Conservation (phyloP, 1,140 invertebrate species). For the Aphelenchoides besseyi region DNA sequence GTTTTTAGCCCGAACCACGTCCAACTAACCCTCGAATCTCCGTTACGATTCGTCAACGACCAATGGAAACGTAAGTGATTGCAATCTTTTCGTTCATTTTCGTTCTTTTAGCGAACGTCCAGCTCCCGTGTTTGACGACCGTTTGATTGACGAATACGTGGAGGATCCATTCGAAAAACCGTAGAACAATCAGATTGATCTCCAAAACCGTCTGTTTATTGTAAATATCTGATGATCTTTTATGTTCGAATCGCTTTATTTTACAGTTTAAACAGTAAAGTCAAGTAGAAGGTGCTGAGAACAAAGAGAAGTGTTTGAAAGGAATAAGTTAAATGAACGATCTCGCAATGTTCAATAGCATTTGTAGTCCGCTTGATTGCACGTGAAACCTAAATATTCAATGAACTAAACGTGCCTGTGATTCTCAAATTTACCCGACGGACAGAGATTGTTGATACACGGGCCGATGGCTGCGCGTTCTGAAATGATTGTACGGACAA, state of each 20-base stretch:
- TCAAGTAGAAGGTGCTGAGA: background rate
- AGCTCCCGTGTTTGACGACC: background rate
- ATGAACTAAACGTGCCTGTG: too few species aligned
- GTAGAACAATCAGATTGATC: background rate
- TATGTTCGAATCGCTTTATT: background rate
- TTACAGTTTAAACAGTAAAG: background rate
- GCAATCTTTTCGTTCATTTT: background rate
- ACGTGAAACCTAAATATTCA: constrained; percentile 2
- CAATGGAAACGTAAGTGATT: background rate
- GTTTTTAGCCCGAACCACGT: background rate
- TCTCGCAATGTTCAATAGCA: background rate
- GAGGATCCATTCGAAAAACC: constrained; percentile 9
- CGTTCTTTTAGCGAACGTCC: background rate
- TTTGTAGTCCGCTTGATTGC: constrained; percentile 2
- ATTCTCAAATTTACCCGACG: background rate
- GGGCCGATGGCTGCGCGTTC: background rate
- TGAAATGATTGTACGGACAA: background rate
- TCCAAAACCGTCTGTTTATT: background rate
- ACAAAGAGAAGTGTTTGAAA: background rate
- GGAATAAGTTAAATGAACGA: background rate
- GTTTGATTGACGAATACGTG: background rate
- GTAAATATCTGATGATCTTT: background rate
- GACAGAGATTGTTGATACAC: constrained; percentile 6
- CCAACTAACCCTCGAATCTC: background rate
- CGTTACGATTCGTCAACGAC: background rate